Evolutionary conservation across 1,140 invertebrate species (phyloP).

Genomic region (Whitmania pigra): DNA sequence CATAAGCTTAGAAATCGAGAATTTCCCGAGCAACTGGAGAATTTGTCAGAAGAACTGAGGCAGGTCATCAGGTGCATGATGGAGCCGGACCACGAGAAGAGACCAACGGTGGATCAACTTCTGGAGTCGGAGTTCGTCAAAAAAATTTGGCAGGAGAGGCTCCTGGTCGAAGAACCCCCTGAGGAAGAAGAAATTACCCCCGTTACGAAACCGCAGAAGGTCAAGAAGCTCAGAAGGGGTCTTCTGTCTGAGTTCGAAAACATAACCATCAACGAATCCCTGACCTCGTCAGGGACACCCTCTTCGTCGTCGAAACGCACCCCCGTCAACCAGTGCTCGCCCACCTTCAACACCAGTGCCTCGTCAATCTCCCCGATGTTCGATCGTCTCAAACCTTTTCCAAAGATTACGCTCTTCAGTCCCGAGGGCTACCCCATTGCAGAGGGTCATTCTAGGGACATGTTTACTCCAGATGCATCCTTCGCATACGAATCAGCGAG

Average conservation of each 20-base stretch:
- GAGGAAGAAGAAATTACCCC: not conserved
- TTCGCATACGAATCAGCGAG: no score
- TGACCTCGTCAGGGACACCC: no score
- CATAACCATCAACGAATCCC: no score
- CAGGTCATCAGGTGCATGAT: constrained; percentile 50
- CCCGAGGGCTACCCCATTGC: no score
- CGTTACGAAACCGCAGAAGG: not conserved
- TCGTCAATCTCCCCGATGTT: no score
- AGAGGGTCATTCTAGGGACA: no score
- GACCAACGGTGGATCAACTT: constrained; percentile 48
- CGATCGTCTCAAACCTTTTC: no score
- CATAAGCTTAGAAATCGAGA: constrained; percentile 51
- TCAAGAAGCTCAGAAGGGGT: not conserved
- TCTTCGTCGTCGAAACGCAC: no score
- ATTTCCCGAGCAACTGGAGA: constrained; percentile 44
- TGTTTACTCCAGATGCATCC: no score
- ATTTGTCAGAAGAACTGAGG: constrained; percentile 47
- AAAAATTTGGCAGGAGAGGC: constrained; percentile 31
- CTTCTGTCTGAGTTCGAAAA: not conserved
- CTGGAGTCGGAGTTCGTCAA: constrained; percentile 36
- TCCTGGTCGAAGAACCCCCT: constrained; percentile 4
- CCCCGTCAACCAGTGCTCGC: no score
- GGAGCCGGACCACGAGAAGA: constrained; percentile 43
- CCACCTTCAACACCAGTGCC: no score
- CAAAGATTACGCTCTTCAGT: no score